Evolutionary conservation across 1,140 invertebrate species (phyloP).

Genomic region (Dufourea novaeangliae): DNA sequence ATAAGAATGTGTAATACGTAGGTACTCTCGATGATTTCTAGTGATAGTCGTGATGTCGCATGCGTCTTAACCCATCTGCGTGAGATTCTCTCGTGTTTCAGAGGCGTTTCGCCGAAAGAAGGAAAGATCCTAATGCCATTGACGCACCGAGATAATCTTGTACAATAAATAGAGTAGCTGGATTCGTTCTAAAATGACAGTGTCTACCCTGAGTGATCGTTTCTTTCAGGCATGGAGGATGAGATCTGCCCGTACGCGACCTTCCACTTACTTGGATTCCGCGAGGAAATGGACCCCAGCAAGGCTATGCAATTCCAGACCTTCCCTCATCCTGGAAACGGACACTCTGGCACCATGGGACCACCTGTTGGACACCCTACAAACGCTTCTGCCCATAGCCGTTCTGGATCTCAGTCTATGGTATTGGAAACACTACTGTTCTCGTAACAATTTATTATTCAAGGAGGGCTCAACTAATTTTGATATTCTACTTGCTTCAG

Average conservation of each 20-base stretch:
- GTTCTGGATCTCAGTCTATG: conserved; percentile 93
- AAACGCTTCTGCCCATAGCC: conserved; percentile 87
- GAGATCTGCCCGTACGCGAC: conserved; percentile 97
- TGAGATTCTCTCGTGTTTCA: neutral
- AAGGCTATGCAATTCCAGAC: conserved; percentile 94
- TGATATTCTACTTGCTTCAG: conserved; percentile 72
- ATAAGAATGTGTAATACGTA: conserved; percentile 28
- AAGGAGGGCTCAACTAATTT: neutral
- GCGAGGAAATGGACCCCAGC: conserved; percentile 95
- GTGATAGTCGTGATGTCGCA: neutral
- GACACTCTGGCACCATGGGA: conserved; percentile 89
- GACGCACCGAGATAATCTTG: conserved; percentile 12
- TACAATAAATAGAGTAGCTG: conserved; percentile 34
- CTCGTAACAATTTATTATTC: too few species aligned
- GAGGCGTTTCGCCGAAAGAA: neutral
- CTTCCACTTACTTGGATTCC: conserved; percentile 96
- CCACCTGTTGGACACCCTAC: conserved; percentile 85
- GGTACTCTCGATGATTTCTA: conserved; percentile 14
- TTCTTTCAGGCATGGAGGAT: conserved; percentile 91
- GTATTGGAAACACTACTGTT: conserved; percentile 78
- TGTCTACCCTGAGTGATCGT: conserved; percentile 74
- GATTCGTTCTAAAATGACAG: conserved; percentile 48
- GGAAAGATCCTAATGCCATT: neutral
- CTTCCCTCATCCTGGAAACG: conserved; percentile 90
- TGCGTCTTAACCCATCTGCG: neutral